Evolutionary conservation across 2,797 vertebrate genomes (phyloP), one percentile per base, ranked within the genome.

Genomic region (Tapirus indicus): DNA sequence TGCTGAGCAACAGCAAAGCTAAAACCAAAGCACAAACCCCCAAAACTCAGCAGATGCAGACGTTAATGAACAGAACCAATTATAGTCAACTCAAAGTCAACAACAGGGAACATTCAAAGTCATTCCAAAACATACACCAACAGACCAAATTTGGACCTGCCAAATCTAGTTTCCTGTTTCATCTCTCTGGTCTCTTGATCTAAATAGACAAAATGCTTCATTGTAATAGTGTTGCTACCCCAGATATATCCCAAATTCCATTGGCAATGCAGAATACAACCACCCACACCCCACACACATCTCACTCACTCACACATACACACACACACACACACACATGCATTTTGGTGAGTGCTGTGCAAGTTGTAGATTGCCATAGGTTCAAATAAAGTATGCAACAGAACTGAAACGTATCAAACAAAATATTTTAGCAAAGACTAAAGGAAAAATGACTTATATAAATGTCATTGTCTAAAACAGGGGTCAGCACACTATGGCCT

Each of bases 171-270:
- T 71, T 96, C 68, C 52, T 56, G 25, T 52, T 80, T 92, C 44
- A 35, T 7, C 54, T 94, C 27, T 60, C 14, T 27, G 54, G 23
- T 79, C 62, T 82, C 21, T 56, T 69, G 79, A 86, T 25, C 32
- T 84, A 91, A 91, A 82, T 2, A 74, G 88, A 95, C 41, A 71
- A 96, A 91, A 86, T 74, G 21, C 9, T 96, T 93, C 54, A 44
- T 9, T 21, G n/a, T 27, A 72, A 89, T 7, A 68, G 21, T n/a
- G 1, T 44, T 58, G 9, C 41, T 64, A 84, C 6, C 38, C 52
- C 75, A 74, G 25, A 66, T 52, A 52, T 14, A 83, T n/a, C 27
- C n/a, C 38, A 77, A 47, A 84, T 62, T 62, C 25, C 71, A 38
- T 8, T 68, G 77, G 29, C 54, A 87, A 23, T n/a, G 35, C 3